Base-by-base conservation (phyloP, 92 coral and sea anemone species). In the Bergia puertoricense region DNA sequence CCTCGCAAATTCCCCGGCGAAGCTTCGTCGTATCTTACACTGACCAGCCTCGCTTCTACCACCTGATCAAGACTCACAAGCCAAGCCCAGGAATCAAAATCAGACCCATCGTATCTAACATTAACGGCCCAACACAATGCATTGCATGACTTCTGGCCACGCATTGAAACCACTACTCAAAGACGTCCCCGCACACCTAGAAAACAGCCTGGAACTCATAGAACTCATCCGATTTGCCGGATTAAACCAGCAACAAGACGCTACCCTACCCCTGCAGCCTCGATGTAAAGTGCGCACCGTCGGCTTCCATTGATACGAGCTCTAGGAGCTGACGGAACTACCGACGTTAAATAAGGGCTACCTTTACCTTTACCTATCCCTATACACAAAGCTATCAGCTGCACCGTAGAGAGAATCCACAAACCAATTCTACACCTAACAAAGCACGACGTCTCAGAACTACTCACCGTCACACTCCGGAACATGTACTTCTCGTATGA, bases 281-380 rank as follows among this genome's bases (percentile, higher is more conserved):
- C 0, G 94, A 92, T 39, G 90, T n/a, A n/a, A n/a, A n/a, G 56
- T 23, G 91, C 86, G 77, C 92, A n/a, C n/a, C n/a, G n/a, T n/a
- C n/a, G n/a, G n/a, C n/a, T n/a, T n/a, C n/a, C n/a, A n/a, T n/a
- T n/a, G n/a, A n/a, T n/a, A n/a, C n/a, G n/a, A n/a, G n/a, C n/a
- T n/a, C n/a, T n/a, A n/a, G n/a, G n/a, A n/a, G n/a, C n/a, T n/a
- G n/a, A n/a, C n/a, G n/a, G n/a, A n/a, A n/a, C n/a, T n/a, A n/a
- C n/a, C n/a, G n/a, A n/a, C n/a, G n/a, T n/a, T n/a, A n/a, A n/a
- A n/a, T n/a, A n/a, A n/a, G n/a, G n/a, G n/a, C n/a, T n/a, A n/a
- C n/a, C n/a, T n/a, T n/a, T n/a, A n/a, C n/a, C n/a, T n/a, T n/a
- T n/a, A n/a, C n/a, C n/a, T n/a, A n/a, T 30, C 30, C 30, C 30